A percentile compares a stretch with the other conserved stretches of the same genome.
Evolutionary conservation across 2,113 vertebrate species (phyloP).

Genomic region (Anguilla rostrata): DNA sequence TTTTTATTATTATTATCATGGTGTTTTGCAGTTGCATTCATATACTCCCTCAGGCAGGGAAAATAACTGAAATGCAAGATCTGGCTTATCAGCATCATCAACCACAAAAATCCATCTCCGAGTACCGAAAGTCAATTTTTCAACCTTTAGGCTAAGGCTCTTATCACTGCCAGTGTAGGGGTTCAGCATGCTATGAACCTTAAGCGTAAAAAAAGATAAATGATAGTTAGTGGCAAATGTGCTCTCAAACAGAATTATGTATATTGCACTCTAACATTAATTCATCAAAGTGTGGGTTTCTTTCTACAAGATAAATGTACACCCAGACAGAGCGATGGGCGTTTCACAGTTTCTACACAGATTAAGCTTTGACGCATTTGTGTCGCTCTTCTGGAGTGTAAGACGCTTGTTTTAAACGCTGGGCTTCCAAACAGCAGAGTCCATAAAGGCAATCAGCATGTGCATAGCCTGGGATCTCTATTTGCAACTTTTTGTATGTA

Average conservation of each 20-base stretch:
- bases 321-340: neutral
- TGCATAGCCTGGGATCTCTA: too few species aligned
- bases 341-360: neutral
- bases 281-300: neutral
- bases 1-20: neutral
- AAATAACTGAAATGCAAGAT: neutral
- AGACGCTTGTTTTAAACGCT: too few species aligned
- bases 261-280: neutral
- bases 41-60: neutral
- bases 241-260: neutral
- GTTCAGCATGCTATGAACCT: neutral
- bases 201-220: neutral
- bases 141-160: neutral
- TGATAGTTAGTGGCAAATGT: neutral
- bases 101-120: neutral
- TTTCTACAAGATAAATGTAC: neutral
- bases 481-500: too few species aligned
- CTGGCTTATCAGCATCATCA: neutral
- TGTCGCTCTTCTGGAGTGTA: neutral
- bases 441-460: too few species aligned
- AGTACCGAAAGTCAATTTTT: neutral
- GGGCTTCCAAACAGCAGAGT: too few species aligned
- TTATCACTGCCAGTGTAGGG: neutral
- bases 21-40: neutral
- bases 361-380: neutral